Base-by-base conservation (phyloP, 2,888 invertebrate genomes). In the Epirrhoe tristata region DNA sequence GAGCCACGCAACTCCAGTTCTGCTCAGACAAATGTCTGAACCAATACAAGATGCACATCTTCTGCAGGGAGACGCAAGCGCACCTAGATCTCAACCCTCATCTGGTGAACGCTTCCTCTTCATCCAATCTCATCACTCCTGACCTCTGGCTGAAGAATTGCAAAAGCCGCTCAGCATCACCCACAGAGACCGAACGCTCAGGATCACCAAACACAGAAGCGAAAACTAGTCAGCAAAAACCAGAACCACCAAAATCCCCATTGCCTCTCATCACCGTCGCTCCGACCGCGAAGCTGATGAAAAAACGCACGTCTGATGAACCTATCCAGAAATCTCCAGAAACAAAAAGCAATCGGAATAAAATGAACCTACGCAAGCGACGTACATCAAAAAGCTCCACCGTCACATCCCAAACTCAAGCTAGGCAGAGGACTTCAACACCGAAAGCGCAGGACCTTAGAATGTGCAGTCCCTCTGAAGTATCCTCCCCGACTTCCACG, bases 11-110 rank as follows among this genome's bases (percentile, higher is more conserved):
- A 81, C 94, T 98, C 54, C 98, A 98, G 89, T 98, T 98, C 87
- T 97, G 96, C 88, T 98, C 98, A 55, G 98, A 98, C 87, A 98
- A 98, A 94, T 98, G 98, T 83, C 94, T 98, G 74, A 98, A 98
- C 85, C 98, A 98, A 88, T 98, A 98, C 94, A 98, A 98, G 93
- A 98, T 98, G 98, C 98, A 98, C 87, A 98, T 98, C 73, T 98
- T 98, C 91, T 98, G 98, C 90, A 96, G 97, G 58, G 98, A 98
- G 91, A 98, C 98, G 5, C 97, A 98, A 84, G 98, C 98, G 6
- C 98, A 98, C 85, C 94, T 98, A 66, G 97, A 98, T 84, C 95
- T 98, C 87, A 96, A 96, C 85, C 97, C 97, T 0, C 97, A 97
- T 84, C 89, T 96, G 76, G 95, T 92, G 74, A 91, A 85, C 78